Base-by-base conservation (phyloP, 2,113 vertebrate species). In the Pipra filicauda region DNA sequence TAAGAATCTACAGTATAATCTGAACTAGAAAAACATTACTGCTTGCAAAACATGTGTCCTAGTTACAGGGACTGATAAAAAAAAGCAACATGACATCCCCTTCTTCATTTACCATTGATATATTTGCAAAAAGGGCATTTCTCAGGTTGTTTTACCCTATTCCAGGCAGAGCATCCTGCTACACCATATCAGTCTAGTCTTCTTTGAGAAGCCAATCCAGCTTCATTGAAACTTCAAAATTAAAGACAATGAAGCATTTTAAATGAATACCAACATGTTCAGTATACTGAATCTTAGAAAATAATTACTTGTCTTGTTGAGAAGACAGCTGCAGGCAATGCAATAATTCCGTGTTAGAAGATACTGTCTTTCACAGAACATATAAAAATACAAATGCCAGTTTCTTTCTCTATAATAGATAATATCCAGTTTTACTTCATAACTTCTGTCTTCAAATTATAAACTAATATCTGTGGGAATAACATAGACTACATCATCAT, bases 231-330 rank as follows among this genome's bases (percentile, higher is more conserved):
- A 65, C 6, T 43, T 91, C 78, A 95, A 86, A 94, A 92, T 91
- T 80, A 89, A 95, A 92, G 84, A 85, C 77, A 89, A 70, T 86
- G 71, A 94, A 92, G 49, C 64, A 73, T 93, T 90, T 66, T 59
- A 96, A 96, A 77, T 75, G 14, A n/a, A 81, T 91, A 33, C 5
- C 81, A 83, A 92, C 57, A 58, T 72, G 44, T 12, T 88, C n/a
- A 69, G 39, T 80, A 88, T 72, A 84, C 28, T 83, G 65, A 74
- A 62, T 70, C 44, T 59, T 72, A 75, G 57, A 94, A 95, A 91
- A 93, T 74, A 95, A 95, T 95, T 94, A 71, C 64, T 93, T 94
- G 30, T 75, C 90, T 85, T 93, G 37, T 62, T 90, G 64, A 78
- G 73, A 87, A 82, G 84, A 85, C n/a, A 91, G 88, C 49, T 76